Percentiles rank a stretch among this genome's conserved stretches.
These are phyloP conservation scores for Thripadectes ignobilis DNA, from an alignment of 2,797 vertebrate genomes.

Conservation along the genomic window DNA sequence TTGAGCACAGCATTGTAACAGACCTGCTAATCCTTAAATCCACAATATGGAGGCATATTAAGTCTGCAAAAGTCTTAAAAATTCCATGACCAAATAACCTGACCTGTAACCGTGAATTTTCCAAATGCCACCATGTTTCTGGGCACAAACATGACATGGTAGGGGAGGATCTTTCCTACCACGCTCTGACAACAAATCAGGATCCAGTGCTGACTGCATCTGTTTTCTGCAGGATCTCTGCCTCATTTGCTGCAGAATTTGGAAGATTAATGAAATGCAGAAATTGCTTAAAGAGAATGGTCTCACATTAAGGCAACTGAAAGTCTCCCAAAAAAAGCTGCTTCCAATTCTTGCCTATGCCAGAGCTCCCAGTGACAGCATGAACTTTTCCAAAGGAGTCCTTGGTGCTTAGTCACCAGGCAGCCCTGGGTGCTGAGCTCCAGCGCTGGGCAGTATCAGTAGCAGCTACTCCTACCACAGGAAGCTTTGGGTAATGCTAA, in stretches of 20 bases:
- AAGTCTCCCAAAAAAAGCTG: not conserved
- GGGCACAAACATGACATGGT: not conserved
- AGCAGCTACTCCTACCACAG: not conserved
- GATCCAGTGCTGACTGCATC: not conserved
- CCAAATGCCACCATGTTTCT: not conserved
- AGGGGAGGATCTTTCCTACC: not conserved
- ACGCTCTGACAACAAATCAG: not conserved
- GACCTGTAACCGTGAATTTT: not conserved
- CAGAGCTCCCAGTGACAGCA: not conserved
- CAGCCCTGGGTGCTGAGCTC: not conserved
- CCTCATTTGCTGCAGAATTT: slow-evolving; percentile 38
- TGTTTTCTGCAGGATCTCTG: slow-evolving; percentile 23
- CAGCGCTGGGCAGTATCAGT: not conserved
- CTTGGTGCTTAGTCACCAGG: not conserved
- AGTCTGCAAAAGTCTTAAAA: not conserved
- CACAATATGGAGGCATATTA: not conserved
- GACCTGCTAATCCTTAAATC: not conserved
- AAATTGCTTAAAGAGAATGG: slow-evolving; percentile 9
- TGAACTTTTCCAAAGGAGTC: not conserved
- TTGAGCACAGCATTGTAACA: not conserved
- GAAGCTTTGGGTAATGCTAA: not conserved
- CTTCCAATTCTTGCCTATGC: not conserved
- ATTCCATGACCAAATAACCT: not conserved
- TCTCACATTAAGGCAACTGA: not conserved
- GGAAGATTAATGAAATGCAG: slow-evolving; percentile 31